Evolutionary conservation across 2,888 invertebrate genomes (phyloP), one percentile per base, ranked within the genome.

Genomic region (Chironomus tentans): DNA sequence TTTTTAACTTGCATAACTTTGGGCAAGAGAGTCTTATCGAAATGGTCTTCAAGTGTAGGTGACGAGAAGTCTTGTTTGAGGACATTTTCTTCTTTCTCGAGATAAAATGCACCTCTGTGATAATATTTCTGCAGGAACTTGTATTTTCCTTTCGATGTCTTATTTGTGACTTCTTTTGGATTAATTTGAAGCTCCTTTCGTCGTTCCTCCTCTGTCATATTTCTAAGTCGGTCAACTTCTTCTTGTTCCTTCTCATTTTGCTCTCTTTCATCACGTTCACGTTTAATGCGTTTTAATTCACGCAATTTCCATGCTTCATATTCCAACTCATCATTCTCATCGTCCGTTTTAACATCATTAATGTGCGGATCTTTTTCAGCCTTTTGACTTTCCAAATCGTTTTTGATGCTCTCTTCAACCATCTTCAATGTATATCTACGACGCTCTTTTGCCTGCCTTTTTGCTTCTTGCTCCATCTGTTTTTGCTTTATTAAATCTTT

Each of bases 1-100:
- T 99, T 98, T 86, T 99, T 99, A 65, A 99, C 99, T 89, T 98
- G 98, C 98, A 99, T 99, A 79, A 99, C 98, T 87, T 98, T 98
- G 1, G 99, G 99, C 78, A 99, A 84, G 79, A 98, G 94, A 38
- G 98, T 97, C 85, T 99, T 99, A 83, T 99, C 97, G 83, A 99
- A 99, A 84, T 98, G 97, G 88, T 99, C 99, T 80, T 99, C 99
- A 80, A 99, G 85, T 0, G 99, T 99, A 0, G 98, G 93, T 77
- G 94, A 93, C 0, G 97, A 94, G 84, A 96, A 97, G 82, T 98
- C 97, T 80, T 97, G 89, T 82, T 94, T 95, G 81, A 92, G 91
- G 15, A 97, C 92, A 50, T 92, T 91, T 75, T 97, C 94, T 79
- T 98, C 97, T 80, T 91, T 91, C 81, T 97, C 95, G 88, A 99